Base-by-base conservation (phyloP, 2,797 vertebrate genomes). In the Ctenosaura bakeri region DNA sequence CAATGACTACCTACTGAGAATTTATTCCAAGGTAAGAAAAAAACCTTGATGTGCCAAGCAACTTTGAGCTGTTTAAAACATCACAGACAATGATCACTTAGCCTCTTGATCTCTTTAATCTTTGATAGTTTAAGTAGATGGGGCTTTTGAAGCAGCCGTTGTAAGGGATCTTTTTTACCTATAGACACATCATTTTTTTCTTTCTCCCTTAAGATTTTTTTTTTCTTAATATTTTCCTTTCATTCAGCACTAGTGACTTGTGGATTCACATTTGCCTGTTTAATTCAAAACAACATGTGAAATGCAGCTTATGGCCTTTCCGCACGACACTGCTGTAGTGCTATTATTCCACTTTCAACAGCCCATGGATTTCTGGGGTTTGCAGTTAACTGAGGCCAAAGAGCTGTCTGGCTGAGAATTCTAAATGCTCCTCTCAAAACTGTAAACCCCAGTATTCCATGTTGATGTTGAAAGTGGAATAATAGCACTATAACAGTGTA, bases 111-210 rank as follows among this genome's bases (percentile, higher is more conserved):
- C 76, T 46, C 20, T 42, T 64, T 87, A 26, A 62, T 46, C 86
- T 80, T 69, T 80, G 86, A 88, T 80, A 88, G 64, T 62, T 88
- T 88, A 88, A 88, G 64, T 69, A 80, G 42, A 54, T 12, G 12
- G 74, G 56, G 38, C 54, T 78, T 56, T 64, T 78, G 73, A 64
- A 86, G 73, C 35, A 62, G 4, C 35, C 85, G 46, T 62, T 87
- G 24, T 22, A n/a, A 62, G 32, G 59, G 59, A 69, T 52, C 22
- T 16, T 80, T 87, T 62, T 62, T 62, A 62, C 5, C 59, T 4
- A 26, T 56, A 26, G 18, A 78, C 24, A 32, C 38, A 46, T 62
- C 10, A 73, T 85, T 42, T 46, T 62, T 74, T 16, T 29, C 46
- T 20, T 29, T 46, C 66, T 69, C 29, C 1, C 29, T 69, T 24